Percentiles rank a stretch among this genome's conserved stretches.
These are phyloP conservation scores for Lasioglossum figueresi DNA, from an alignment of 2,888 invertebrate genomes.

Conservation along the genomic window DNA sequence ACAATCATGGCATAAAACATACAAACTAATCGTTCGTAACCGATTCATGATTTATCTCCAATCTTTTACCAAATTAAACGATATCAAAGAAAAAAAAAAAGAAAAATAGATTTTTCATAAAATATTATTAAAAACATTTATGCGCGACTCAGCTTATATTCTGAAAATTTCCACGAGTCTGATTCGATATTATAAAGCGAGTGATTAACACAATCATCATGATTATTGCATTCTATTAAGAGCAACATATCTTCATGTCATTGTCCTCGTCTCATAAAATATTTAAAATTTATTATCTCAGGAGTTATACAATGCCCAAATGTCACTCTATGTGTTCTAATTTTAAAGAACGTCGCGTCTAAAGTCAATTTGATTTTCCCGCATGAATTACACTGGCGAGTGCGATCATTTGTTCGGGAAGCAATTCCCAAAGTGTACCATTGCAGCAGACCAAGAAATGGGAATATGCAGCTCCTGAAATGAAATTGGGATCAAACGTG, in stretches of 20 bases:
- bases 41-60: neutral
- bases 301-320: neutral
- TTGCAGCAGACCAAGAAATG: neutral
- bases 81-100: too few species aligned
- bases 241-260: too few species aligned
- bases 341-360: neutral
- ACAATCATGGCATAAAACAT: slow-evolving; percentile 37
- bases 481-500: slow-evolving; percentile 1
- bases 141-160: neutral
- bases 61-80: neutral
- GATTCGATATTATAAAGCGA: too few species aligned
- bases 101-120: neutral
- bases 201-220: too few species aligned
- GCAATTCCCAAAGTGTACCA: neutral
- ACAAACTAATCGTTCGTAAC: neutral
- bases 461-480: neutral
- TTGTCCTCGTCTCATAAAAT: too few species aligned
- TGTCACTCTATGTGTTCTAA: neutral
- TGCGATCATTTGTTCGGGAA: neutral
- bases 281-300: neutral
- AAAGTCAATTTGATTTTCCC: neutral
- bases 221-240: too few species aligned
- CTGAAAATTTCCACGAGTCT: neutral
- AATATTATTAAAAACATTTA: neutral
- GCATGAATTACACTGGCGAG: neutral